Base-by-base conservation (phyloP, 1,140 invertebrate genomes). In the Oedothorax gibbosus region DNA sequence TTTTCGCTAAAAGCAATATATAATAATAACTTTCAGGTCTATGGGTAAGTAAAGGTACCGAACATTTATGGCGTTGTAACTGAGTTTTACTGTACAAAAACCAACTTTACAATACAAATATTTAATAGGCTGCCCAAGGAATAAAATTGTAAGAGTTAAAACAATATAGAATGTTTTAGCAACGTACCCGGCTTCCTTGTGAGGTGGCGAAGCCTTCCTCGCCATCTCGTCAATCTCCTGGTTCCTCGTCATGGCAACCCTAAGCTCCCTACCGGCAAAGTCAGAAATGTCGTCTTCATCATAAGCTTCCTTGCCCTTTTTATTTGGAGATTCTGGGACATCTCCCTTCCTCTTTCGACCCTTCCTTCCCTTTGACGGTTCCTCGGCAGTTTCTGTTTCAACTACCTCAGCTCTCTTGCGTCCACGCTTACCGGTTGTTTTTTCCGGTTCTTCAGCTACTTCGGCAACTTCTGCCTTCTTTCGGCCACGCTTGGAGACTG, bases 201-300 rank as follows among this genome's bases (percentile, higher is more conserved):
- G 21, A 6, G 35, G 7, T 35, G 8, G 21, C 12, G n/a, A 14
- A 7, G 35, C 35, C 7, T 20, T 11, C 21, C 20, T 35, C 6
- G 66, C 66, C 66, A 69, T 69, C 7, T 69, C 21, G 35, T 69
- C 66, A 7, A 69, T 12, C 15, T 15, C 51, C n/a, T 14, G 21
- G 51, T 49, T 69, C n/a, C 66, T 69, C 51, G 35, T 69, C 35
- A 69, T 21, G 21, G 66, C 66, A 50, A 69, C 66, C n/a, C 21
- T 50, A 7, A 69, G 66, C 14, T 69, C 14, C 3, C 35, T 21
- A 1, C 14, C 35, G 49, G 49, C 21, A 49, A 10, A 20, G 6
- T 14, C 11, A n/a, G 5, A 11, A 15, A n/a, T 14, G 15, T 10
- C 10, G 10, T 18, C 18, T 14, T 75, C 72, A 14, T 60, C 20